Evolutionary conservation across 2,888 invertebrate genomes (phyloP), one percentile per base, ranked within the genome.

Genomic region (Quadriops clusia): DNA sequence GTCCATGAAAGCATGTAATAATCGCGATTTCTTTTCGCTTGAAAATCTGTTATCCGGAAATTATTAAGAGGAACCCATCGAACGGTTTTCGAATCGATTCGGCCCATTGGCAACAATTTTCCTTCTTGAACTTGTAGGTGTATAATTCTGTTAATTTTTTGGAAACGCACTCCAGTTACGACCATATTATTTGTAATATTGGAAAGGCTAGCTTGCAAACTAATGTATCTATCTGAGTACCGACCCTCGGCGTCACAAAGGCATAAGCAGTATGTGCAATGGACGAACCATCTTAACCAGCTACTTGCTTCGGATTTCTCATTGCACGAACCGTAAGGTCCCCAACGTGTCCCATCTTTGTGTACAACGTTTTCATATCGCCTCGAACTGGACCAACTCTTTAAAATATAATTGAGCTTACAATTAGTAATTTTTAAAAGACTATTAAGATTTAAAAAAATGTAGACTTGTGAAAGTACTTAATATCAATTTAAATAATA

Each of bases 231-330:
- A 33, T 69, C 64, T 1, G 67, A 66, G 8, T 49, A 51, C 0
- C 51, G 35, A n/a, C 59, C 63, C 26, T 58, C 51, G 22, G 66
- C 67, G 38, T 68, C 68, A 40, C 71, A 71, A 15, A 62, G 56
- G 35, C 71, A 71, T 43, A 70, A 61, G 44, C 71, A 71, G 8
- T 46, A 41, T 51, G 81, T 81, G 55, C 85, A 85, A 56, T 74
- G 73, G 77, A 79, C 82, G 60, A 83, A 75, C 70, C 78, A 82
- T 28, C 82, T 70, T 82, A 84, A 84, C 80, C 83, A 84, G 34
- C 80, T 80, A 45, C 82, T 79, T 38, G 77, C 74, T 68, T 75
- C 4, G 4, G 7, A 6, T 5, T 10, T 21, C 2, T 7, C 1
- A 3, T 17, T 5, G 69, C 76, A 76, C n/a, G 39, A 43, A 9